Percentiles rank a stretch among this genome's conserved stretches.
Evolutionary conservation across 2,888 invertebrate genomes (phyloP).

Genomic region (Fissipunctia ypsillon): DNA sequence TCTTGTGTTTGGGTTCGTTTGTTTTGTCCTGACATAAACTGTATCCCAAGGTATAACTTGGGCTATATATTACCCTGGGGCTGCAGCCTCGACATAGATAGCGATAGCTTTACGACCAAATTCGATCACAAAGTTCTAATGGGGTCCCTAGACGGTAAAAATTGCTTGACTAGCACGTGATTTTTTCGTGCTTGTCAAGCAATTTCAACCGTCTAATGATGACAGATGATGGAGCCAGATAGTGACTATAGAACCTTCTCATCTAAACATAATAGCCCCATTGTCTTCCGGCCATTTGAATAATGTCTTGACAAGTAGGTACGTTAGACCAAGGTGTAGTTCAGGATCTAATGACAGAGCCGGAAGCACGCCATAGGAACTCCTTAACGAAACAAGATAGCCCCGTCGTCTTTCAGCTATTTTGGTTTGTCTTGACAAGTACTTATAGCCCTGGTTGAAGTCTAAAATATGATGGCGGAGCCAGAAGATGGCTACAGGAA

Average conservation of each 20-base stretch:
- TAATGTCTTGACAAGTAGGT: neutral
- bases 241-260: neutral
- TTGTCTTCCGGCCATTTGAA: neutral
- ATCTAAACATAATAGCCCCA: neutral
- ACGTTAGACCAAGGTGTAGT: neutral
- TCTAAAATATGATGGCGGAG: neutral
- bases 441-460: neutral
- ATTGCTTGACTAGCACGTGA: too few species aligned
- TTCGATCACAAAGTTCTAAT: too few species aligned
- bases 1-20: neutral
- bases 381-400: neutral
- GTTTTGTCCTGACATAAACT: neutral
- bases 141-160: too few species aligned
- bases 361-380: neutral
- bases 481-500: neutral
- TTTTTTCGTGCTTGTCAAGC: too few species aligned
- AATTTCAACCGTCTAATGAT: too few species aligned
- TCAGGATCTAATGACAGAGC: neutral
- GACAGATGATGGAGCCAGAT: too few species aligned
- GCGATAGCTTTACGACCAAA: too few species aligned
- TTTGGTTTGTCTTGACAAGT: neutral
- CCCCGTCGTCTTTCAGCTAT: neutral
- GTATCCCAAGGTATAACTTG: too few species aligned
- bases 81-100: too few species aligned
- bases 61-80: too few species aligned